Evolutionary conservation across 2,797 vertebrate genomes (phyloP), one percentile per base, ranked within the genome.

Genomic region (Cirrhinus mrigala): DNA sequence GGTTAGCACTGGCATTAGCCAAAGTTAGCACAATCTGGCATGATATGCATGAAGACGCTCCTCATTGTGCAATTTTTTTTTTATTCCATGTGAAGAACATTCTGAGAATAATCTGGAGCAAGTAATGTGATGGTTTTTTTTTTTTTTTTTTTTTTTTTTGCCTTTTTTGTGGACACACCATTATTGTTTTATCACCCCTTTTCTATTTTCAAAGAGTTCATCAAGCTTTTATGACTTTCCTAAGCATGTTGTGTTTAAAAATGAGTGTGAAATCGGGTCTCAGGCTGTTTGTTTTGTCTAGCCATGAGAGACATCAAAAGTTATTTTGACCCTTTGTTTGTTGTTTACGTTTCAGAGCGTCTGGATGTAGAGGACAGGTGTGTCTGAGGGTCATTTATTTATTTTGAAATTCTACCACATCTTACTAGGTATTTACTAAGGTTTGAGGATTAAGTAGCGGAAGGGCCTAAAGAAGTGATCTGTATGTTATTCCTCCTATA

Each of bases 261-360:
- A 20, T 7, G 10, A 24, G 91, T 94, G 91, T 90, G 90, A 58
- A 90, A 92, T 60, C n/a, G 11, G 27, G 27, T 15, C 74, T 16
- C 50, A 54, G 16, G 22, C 4, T 24, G 12, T 68, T 70, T 78
- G 64, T 79, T 79, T 84, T 78, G 37, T 70, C 48, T 78, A 56
- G 50, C 33, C 33, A 54, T 44, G 9, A 56, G 48, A 76, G 22
- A 84, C 48, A 29, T 78, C n/a, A 83, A 76, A 9, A 68, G 48
- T 14, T 22, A 58, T 8, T 64, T 64, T n/a, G 11, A 62, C 12
- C 27, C 4, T 62, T 40, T 73, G 22, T 82, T 74, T 62, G 12
- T 74, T 74, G 40, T 83, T 77, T 66, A 50, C 9, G 4, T 40
- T 37, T 62, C 9, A 37, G 29, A 54, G 60, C 6, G 5, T 69